Percentiles rank a stretch among this genome's conserved stretches.
These are phyloP conservation scores for Drosophila tropicalis DNA, from an alignment of 1,140 invertebrate genomes.

Conservation along the genomic window DNA sequence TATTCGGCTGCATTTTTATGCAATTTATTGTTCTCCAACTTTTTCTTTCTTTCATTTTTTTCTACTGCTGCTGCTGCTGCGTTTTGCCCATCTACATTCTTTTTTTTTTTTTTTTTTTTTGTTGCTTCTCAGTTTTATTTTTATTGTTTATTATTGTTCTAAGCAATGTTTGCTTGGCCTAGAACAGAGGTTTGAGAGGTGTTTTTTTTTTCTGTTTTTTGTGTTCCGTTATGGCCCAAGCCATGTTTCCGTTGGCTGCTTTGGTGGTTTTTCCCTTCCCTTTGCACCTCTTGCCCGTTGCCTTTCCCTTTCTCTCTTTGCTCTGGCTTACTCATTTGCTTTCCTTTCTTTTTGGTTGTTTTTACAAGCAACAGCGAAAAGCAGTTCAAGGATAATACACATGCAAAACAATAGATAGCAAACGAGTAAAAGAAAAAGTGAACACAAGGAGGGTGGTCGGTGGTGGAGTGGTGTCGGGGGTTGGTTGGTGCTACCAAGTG, in stretches of 20 bases:
- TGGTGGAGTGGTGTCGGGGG: background rate
- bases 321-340: conserved; percentile 17
- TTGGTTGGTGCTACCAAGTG: conserved; percentile 13
- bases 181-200: conserved; percentile 34
- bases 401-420: conserved; percentile 61
- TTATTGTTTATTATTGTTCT: conserved; percentile 81
- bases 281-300: too few relatives aligned
- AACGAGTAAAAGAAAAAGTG: conserved; percentile 13
- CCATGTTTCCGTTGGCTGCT: conserved; percentile 71
- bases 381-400: conserved; percentile 76
- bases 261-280: conserved; percentile 63
- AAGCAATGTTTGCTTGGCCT: conserved; percentile 63
- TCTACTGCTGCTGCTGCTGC: conserved; percentile 11
- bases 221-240: conserved; percentile 28
- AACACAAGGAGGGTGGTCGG: background rate
- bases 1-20: conserved; percentile 72
- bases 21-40: conserved; percentile 73
- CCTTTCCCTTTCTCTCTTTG: conserved; percentile 30
- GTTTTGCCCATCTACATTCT: conserved; percentile 28
- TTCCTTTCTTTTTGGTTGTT: conserved; percentile 29
- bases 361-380: conserved; percentile 38
- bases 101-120: conserved; percentile 43
- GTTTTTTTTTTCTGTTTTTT: background rate
- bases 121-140: conserved; percentile 20
- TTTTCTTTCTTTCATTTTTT: conserved; percentile 4